These are phyloP conservation scores for Medauroidea extradentata DNA, from an alignment of 1,140 invertebrate genomes.

Conservation along the genomic window DNA sequence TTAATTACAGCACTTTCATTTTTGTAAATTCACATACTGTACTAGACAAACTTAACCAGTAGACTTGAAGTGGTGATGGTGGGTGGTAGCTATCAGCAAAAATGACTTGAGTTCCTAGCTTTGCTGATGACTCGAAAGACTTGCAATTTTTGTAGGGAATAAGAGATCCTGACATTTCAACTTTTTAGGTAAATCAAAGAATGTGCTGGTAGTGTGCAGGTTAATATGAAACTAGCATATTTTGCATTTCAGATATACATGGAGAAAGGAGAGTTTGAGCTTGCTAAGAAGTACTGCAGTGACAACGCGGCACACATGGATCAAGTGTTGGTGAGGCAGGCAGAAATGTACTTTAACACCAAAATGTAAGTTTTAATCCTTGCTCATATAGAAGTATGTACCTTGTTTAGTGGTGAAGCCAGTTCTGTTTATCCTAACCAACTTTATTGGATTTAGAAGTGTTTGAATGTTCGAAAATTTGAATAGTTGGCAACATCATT, in stretches of 20 bases:
- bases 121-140: too few relatives aligned
- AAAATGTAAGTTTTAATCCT: constrained; percentile 54
- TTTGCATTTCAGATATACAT: constrained; percentile 64
- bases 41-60: background rate
- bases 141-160: too few relatives aligned
- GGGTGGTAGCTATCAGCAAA: too few relatives aligned
- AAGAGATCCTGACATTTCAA: too few relatives aligned
- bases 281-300: constrained; percentile 76
- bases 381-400: too few relatives aligned
- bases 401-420: too few relatives aligned
- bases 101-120: too few relatives aligned
- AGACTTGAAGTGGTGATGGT: too few relatives aligned
- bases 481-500: too few relatives aligned
- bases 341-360: constrained; percentile 78
- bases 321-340: constrained; percentile 82
- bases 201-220: background rate
- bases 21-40: background rate
- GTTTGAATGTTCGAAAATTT: too few relatives aligned
- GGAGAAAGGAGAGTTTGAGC: constrained; percentile 79
- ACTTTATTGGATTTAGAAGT: too few relatives aligned
- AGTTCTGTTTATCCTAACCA: too few relatives aligned
- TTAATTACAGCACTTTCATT: background rate
- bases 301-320: constrained; percentile 76
- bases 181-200: background rate
- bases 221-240: background rate